A percentile compares a stretch with the other conserved stretches of the same genome.
Conservation (phyloP, 2,113 vertebrate genomes). For the Podocnemis expansa region DNA sequence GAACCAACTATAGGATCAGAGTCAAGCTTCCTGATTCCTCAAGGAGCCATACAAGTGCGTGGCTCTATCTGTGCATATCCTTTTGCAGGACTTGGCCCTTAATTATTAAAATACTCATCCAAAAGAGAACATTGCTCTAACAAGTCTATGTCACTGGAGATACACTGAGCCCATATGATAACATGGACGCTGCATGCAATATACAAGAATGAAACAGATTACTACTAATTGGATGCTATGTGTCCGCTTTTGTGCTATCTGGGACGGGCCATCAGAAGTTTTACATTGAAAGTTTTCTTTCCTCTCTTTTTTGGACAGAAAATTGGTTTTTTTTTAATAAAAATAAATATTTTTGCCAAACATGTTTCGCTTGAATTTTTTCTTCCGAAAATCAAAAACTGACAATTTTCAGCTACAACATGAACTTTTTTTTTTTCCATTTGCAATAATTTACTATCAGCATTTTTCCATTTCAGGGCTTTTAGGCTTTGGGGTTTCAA, state of each 20-base stretch:
- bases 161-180: background rate
- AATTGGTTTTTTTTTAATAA: background rate
- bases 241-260: too few species aligned
- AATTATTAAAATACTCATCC: background rate
- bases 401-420: background rate
- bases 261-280: too few species aligned
- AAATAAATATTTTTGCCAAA: background rate
- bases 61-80: background rate
- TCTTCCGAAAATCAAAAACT: background rate
- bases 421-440: background rate
- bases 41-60: background rate
- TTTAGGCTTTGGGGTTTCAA: background rate
- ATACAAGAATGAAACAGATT: background rate
- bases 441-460: background rate
- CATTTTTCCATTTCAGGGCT: background rate
- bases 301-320: too few species aligned
- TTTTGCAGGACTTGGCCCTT: background rate
- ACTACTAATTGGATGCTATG: background rate
- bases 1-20: background rate
- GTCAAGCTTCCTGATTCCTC: background rate
- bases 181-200: background rate
- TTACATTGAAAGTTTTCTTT: too few species aligned
- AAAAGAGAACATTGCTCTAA: background rate
- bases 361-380: background rate
- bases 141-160: background rate